Evolutionary conservation across 2,888 invertebrate species (phyloP), one percentile per base, ranked within the genome.

Genomic region (Griposia aprilina): DNA sequence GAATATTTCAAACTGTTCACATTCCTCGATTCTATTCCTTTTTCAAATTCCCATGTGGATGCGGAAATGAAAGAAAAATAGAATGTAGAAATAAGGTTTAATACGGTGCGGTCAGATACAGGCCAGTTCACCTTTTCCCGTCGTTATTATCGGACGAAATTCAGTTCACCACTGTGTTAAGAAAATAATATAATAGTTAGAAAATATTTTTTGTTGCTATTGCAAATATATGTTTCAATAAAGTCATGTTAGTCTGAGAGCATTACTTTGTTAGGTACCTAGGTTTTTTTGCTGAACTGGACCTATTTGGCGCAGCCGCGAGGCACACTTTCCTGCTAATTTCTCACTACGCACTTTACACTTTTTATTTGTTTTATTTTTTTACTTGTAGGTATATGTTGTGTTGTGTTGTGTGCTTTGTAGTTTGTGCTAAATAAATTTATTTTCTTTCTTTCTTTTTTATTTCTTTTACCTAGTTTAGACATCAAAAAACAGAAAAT

Each of bases 51-150:
- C 55, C 65, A 26, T 72, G 74, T 50, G 55, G 68, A 78, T 52
- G 50, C 68, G 68, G 78, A 86, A 84, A 86, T 86, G 57, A 74
- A 86, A 74, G 67, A 59, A 83, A 85, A 83, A 77, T 77, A 74
- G 59, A 41, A n/a, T 36, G 48, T 41, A 36, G 67, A 59, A 57
- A 70, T 67, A 52, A 41, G 59, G 62, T 60, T 83, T 81, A 59
- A 60, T 81, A 60, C 20, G 15, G 52, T 36, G 48, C 30, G 69
- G 50, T 50, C 45, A 23, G n/a, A 70, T 65, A 66, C 15, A 68
- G 68, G 48, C 62, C 59, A 63, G 23, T 52, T 66, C 13, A 67
- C 70, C 52, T 59, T 48, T 74, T 80, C 63, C 23, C n/a, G 52
- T 13, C 48, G 15, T 45, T 65, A 6, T 82, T 59, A 59, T 52